Conservation (phyloP, 1,140 invertebrate species). For the Hycleus phaleratus region DNA sequence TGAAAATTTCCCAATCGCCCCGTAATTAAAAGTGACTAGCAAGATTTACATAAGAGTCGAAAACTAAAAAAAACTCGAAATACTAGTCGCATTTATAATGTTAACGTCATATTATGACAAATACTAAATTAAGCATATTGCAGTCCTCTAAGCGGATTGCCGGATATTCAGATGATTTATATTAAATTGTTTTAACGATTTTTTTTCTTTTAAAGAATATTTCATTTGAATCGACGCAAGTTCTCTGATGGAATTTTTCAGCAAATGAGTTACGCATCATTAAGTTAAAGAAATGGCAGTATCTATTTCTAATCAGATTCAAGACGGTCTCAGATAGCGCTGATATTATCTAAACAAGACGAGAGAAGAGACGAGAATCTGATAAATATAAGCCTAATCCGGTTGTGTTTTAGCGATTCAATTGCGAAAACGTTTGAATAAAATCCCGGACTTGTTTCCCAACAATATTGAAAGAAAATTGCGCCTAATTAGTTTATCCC, state of each 20-base stretch:
- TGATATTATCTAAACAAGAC: conserved; percentile 21
- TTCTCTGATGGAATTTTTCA: background rate
- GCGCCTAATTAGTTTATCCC: background rate
- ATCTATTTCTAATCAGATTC: conserved; percentile 21
- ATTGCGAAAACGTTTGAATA: background rate
- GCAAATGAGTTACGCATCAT: conserved; percentile 17
- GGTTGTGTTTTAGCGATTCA: background rate
- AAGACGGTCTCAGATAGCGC: conserved; percentile 12
- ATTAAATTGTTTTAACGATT: background rate
- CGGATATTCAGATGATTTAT: background rate
- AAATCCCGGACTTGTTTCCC: background rate
- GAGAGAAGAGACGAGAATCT: conserved; percentile 10
- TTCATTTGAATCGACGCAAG: background rate
- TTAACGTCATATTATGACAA: background rate
- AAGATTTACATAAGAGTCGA: too few relatives aligned
- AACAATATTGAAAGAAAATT: background rate
- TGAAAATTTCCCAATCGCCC: too few relatives aligned
- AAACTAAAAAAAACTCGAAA: too few relatives aligned
- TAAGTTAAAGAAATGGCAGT: conserved; percentile 26
- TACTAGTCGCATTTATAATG: background rate
- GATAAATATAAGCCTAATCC: conserved; percentile 7
- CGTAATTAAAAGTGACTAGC: too few relatives aligned
- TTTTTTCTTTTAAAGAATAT: background rate
- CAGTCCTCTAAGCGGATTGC: background rate
- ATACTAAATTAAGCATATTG: too few relatives aligned